These are phyloP conservation scores for Malurus melanocephalus DNA, from an alignment of 2,113 vertebrate genomes.

Conservation along the genomic window DNA sequence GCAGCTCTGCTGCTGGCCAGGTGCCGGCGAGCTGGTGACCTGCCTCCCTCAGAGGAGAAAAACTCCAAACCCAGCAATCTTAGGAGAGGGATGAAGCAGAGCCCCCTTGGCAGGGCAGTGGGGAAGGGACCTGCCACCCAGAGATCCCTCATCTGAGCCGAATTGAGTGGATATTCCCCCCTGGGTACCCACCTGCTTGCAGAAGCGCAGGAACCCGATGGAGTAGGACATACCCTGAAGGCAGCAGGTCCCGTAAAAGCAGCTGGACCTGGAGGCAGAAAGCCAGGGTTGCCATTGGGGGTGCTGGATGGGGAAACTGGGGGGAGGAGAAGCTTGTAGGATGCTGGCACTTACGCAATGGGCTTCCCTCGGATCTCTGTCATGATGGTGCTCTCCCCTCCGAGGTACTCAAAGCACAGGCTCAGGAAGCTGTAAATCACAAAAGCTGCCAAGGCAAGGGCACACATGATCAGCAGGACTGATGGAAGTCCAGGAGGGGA, in stretches of 20 bases:
- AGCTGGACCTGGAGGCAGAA: conserved; percentile 82
- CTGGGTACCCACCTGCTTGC: conserved; percentile 84
- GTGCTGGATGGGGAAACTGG: background rate
- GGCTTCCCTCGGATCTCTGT: conserved; percentile 92
- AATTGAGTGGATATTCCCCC: rapidly evolving
- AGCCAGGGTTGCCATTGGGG: background rate
- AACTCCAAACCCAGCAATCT: background rate
- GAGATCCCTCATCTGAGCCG: background rate
- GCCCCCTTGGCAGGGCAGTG: background rate
- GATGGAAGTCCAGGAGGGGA: background rate
- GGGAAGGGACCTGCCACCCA: background rate
- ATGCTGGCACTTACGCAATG: conserved; percentile 77
- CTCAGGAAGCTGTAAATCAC: conserved; percentile 97
- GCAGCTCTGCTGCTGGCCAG: conserved; percentile 42
- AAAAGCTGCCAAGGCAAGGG: conserved; percentile 79
- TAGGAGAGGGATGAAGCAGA: background rate
- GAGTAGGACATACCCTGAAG: conserved; percentile 88
- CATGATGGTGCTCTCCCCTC: conserved; percentile 96
- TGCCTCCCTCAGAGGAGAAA: background rate
- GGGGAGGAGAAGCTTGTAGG: background rate
- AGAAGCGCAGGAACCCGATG: conserved; percentile 94
- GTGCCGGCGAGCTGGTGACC: background rate
- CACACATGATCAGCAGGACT: background rate
- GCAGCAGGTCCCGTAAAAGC: conserved; percentile 91
- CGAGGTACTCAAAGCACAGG: conserved; percentile 94